Conservation (phyloP, 2,888 invertebrate genomes). For the Epinotia ramella region DNA sequence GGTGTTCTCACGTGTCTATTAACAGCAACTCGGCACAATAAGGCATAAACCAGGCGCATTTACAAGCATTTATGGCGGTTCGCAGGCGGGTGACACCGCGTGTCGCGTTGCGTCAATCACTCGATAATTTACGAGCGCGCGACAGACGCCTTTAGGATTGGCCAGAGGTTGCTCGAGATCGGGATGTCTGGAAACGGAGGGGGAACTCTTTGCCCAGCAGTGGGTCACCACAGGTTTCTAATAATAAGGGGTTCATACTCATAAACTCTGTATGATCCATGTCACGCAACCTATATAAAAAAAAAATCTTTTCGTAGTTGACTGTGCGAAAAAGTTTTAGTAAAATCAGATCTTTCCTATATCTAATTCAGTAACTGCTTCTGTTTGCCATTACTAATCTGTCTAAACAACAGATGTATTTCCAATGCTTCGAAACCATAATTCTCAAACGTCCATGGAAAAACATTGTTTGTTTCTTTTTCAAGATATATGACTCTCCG, state of each 20-base stretch:
- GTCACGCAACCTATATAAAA: neutral
- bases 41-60: constrained; percentile 35
- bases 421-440: constrained; percentile 16
- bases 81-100: constrained; percentile 22
- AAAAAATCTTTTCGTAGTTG: too few relatives aligned
- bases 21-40: constrained; percentile 28
- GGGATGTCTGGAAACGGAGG: too few relatives aligned
- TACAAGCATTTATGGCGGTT: constrained; percentile 42
- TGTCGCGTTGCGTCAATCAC: constrained; percentile 44
- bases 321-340: too few relatives aligned
- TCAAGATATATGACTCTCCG: too few relatives aligned
- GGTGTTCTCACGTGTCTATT: too few relatives aligned
- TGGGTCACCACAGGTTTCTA: too few relatives aligned
- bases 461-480: constrained; percentile 24
- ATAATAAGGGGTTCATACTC: too few relatives aligned
- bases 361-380: constrained; percentile 6
- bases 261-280: neutral
- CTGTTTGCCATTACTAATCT: constrained; percentile 16
- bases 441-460: constrained; percentile 16
- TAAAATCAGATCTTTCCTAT: too few relatives aligned
- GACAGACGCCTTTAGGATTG: constrained; percentile 35
- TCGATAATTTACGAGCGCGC: constrained; percentile 41
- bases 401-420: constrained; percentile 27
- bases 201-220: too few relatives aligned
- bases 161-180: too few relatives aligned